A percentile compares a stretch with the other conserved stretches of the same genome.
Conservation (phyloP, 1,140 invertebrate species). For the Calliopsis andreniformis region DNA sequence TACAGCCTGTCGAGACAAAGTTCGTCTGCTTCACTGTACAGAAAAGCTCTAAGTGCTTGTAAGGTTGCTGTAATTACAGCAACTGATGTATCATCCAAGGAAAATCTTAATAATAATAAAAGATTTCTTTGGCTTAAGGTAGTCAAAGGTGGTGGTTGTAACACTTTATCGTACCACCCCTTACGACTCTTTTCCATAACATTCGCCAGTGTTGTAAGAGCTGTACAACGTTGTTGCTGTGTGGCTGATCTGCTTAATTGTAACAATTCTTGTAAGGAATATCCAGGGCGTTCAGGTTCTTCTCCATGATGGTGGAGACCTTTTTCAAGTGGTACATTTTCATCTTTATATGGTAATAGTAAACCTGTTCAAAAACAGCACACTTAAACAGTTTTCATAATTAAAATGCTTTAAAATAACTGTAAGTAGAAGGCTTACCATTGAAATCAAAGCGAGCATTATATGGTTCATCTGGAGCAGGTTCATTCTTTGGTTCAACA, state of each 20-base stretch:
- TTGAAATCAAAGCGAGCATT: constrained; percentile 87
- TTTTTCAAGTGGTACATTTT: constrained; percentile 83
- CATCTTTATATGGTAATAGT: constrained; percentile 86
- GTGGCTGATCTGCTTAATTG: constrained; percentile 86
- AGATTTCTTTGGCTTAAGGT: constrained; percentile 84
- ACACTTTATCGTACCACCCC: constrained; percentile 87
- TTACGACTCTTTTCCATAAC: constrained; percentile 88
- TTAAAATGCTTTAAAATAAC: not conserved
- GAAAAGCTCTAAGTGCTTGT: constrained; percentile 86
- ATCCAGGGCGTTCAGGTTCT: constrained; percentile 94
- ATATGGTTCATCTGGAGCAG: constrained; percentile 82
- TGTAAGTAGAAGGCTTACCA: constrained; percentile 73
- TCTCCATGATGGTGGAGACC: constrained; percentile 95
- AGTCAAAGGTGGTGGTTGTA: constrained; percentile 81
- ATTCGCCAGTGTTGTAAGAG: constrained; percentile 89
- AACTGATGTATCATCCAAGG: constrained; percentile 91
- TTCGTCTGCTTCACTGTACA: constrained; percentile 90
- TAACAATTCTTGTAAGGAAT: constrained; percentile 93
- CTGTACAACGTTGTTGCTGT: constrained; percentile 90
- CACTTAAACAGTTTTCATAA: not conserved
- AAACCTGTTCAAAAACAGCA: constrained; percentile 81
- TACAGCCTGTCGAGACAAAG: constrained; percentile 86
- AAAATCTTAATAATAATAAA: constrained; percentile 91
- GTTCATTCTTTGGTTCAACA: constrained; percentile 74
- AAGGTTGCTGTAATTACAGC: constrained; percentile 88